phyloP scores from a whole-genome alignment of 2,888 invertebrate species.

The Metellina segmentata region DNA sequence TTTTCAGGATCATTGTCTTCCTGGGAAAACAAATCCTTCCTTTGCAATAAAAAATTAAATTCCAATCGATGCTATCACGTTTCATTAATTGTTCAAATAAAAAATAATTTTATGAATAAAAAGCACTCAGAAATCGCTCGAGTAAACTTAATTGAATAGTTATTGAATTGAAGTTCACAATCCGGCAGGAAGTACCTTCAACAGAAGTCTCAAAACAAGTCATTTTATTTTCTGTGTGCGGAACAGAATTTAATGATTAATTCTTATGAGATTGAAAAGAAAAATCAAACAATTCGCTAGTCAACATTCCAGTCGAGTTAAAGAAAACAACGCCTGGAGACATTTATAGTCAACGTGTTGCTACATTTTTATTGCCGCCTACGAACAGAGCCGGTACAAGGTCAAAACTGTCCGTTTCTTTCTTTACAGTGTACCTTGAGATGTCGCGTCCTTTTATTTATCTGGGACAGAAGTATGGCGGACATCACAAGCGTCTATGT shows the following conservation, averaged over 20 bases:
- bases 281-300: not conserved
- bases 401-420: slow-evolving; percentile 27
- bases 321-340: not conserved
- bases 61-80: too few relatives aligned
- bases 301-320: not conserved
- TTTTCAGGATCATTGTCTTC: too few relatives aligned
- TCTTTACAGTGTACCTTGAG: slow-evolving; percentile 49
- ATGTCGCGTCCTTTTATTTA: slow-evolving; percentile 52
- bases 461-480: slow-evolving; percentile 35
- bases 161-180: not conserved
- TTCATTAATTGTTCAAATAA: too few relatives aligned
- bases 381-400: slow-evolving; percentile 44
- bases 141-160: not conserved
- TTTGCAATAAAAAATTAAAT: too few relatives aligned
- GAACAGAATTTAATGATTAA: too few relatives aligned
- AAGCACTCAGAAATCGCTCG: not conserved
- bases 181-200: not conserved
- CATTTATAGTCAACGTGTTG: slow-evolving; percentile 28
- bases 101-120: too few relatives aligned
- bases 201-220: not conserved
- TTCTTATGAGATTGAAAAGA: not conserved
- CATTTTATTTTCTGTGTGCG: not conserved
- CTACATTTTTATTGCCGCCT: slow-evolving; percentile 33
- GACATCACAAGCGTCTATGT: slow-evolving; percentile 4
- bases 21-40: too few relatives aligned